phyloP scores from a whole-genome alignment of 2,113 vertebrate species.

The Dermatemys mawii region DNA sequence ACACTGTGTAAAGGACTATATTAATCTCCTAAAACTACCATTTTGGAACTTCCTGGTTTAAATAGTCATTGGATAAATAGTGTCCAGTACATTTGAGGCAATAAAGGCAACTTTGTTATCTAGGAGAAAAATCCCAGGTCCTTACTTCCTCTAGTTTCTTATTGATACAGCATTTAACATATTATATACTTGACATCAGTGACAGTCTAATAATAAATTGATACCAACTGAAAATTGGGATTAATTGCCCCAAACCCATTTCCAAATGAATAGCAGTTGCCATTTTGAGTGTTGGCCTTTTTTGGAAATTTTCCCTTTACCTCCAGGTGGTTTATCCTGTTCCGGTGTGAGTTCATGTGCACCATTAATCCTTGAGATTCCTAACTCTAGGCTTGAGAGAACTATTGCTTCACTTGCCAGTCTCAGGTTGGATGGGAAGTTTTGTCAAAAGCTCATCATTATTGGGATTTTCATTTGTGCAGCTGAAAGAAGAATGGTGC shows the following conservation, averaged over 20 bases:
- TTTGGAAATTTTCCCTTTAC: background rate
- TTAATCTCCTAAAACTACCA: background rate
- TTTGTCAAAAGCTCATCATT: background rate
- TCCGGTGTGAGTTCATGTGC: background rate
- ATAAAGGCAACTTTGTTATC: background rate
- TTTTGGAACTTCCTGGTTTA: slow-evolving; percentile 21
- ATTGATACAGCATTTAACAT: background rate
- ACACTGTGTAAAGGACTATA: background rate
- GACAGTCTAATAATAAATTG: background rate
- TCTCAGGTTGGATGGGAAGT: background rate
- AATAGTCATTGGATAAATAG: slow-evolving; percentile 32
- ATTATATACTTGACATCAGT: background rate
- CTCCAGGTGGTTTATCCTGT: background rate
- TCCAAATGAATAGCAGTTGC: background rate
- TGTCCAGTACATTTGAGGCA: background rate
- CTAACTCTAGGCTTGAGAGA: background rate
- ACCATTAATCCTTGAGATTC: background rate
- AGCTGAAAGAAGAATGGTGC: background rate
- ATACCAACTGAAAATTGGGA: background rate
- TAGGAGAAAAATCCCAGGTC: background rate
- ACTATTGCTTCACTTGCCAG: background rate
- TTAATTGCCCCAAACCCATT: background rate
- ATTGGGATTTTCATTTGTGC: background rate
- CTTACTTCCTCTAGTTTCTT: background rate
- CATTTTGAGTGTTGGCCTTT: background rate